Base-by-base conservation (phyloP, 2,113 vertebrate species). In the Semnornis frantzii region DNA sequence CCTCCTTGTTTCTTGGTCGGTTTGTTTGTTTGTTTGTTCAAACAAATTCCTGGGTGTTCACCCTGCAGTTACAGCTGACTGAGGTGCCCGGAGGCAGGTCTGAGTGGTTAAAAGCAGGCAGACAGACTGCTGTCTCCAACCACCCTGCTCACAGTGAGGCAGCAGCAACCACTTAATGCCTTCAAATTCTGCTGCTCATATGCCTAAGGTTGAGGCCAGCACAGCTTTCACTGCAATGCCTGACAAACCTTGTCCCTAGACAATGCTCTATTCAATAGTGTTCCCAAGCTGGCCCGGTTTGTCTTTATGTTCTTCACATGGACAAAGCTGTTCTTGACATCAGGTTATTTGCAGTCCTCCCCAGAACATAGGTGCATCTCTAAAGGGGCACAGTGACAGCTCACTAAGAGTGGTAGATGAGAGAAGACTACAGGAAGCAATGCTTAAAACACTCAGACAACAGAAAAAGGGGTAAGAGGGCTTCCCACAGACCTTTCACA, bases 201-300 rank as follows among this genome's bases (percentile, higher is more conserved):
- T 28, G 12, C 15, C 37, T 9, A 4, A 19, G 12, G 6, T 52
- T 19, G 42, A 46, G 27, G 37, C 11, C 27, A 76, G n/a, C 0
- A 1, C 1, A 58, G 34, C 6, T 19, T 79, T 85, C 3, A 0
- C 5, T 13, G 15, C 8, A 9, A 18, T 8, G 7, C 23, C 5
- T 2, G 6, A 30, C 3, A 25, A 58, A 23, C n/a, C 52, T 25
- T 42, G 24, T 27, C 48, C 52, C 9, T 1, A 6, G 37, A 42
- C 42, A 30, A 50, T 19, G 12, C 25, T 64, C 19, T 1, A 3
- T 6, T 27, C 42, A n/a, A 0, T 1, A 6, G 1, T 28, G 34
- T 4, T 33, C 55, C 68, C 46, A 15, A 71, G 34, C 8, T 23
- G 37, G 12, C 18, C 20, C 48, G 19, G 28, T 19, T 64, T 31